Evolutionary conservation across 2,797 vertebrate species (phyloP), one percentile per base, ranked within the genome.

Genomic region (Gallinago stenura): DNA sequence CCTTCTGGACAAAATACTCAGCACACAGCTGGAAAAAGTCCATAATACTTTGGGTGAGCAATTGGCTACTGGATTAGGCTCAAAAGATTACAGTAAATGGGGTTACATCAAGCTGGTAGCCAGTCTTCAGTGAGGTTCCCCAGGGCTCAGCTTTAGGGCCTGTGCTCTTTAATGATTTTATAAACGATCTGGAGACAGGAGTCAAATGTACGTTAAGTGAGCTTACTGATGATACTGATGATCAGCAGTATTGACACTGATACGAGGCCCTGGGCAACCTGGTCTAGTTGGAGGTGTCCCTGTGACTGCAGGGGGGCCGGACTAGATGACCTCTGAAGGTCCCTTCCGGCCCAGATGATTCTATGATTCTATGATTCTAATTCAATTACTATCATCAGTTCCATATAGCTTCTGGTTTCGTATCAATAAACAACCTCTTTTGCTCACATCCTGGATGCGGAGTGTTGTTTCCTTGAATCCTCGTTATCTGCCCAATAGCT

Each of bases 11-110:
- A 78, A 85, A 92, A 70, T 24, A 6, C 39, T 8, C 43, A 50
- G 11, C 26, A 73, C 8, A 25, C 2, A 39, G 2, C 8, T 37
- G 50, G 21, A 51, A 51, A 1, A 48, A 56, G 15, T 69, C 19
- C 13, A 28, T 41, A 19, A 20, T 1, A 48, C 2, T 1, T 13
- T 15, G 5, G 15, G 4, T 61, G 24, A 82, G 46, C 15, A 73
- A 43, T 2, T 57, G 43, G 1, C 9, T 66, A 15, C 20, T 2
- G 1, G 10, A 6, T 41, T 2, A 0, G 24, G 8, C 37, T 57
- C 15, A 48, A 73, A 69, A 12, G 4, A 8, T 62, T 68, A 10
- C 8, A 69, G 14, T 61, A 72, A 51, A 8, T 61, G 28, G 9
- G 3, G 5, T 12, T 61, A 50, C 35, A 50, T 62, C 20, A 41